These are phyloP conservation scores for Nyctibius bracteatus DNA, from an alignment of 2,113 vertebrate species.

Conservation along the genomic window DNA sequence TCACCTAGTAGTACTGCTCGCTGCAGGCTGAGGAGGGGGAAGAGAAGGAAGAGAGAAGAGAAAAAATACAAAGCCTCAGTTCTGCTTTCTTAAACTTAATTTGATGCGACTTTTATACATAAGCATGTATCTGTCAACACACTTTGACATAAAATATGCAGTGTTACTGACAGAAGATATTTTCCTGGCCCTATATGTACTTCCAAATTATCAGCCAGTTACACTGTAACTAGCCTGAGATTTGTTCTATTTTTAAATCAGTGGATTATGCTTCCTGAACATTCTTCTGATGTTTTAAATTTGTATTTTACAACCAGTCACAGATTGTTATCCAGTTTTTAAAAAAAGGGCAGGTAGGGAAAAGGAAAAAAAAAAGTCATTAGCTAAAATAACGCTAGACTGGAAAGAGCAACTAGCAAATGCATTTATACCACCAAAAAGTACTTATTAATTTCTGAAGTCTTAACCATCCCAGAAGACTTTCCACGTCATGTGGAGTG, in stretches of 20 bases:
- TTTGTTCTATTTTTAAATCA: neutral
- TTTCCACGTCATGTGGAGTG: neutral
- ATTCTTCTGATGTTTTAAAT: neutral
- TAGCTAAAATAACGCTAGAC: neutral
- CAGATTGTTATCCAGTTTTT: neutral
- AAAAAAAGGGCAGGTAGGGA: neutral
- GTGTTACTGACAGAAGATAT: neutral
- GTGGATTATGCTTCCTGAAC: neutral
- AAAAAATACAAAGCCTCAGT: neutral
- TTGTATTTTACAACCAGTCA: neutral
- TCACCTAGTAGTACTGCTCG: neutral
- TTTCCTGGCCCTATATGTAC: neutral
- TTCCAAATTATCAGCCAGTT: neutral
- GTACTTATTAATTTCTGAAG: neutral
- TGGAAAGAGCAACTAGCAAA: neutral
- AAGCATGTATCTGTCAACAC: neutral
- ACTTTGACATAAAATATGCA: conserved; percentile 5
- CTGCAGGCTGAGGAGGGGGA: neutral
- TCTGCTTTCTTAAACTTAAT: neutral
- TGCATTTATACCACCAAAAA: neutral
- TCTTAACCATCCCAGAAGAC: neutral
- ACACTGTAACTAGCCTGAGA: neutral
- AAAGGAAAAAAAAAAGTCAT: neutral
- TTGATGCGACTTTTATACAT: neutral
- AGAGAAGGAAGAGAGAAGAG: neutral